These are phyloP conservation scores for Gambusia holbrooki DNA, from an alignment of 2,113 vertebrate genomes.

Conservation along the genomic window DNA sequence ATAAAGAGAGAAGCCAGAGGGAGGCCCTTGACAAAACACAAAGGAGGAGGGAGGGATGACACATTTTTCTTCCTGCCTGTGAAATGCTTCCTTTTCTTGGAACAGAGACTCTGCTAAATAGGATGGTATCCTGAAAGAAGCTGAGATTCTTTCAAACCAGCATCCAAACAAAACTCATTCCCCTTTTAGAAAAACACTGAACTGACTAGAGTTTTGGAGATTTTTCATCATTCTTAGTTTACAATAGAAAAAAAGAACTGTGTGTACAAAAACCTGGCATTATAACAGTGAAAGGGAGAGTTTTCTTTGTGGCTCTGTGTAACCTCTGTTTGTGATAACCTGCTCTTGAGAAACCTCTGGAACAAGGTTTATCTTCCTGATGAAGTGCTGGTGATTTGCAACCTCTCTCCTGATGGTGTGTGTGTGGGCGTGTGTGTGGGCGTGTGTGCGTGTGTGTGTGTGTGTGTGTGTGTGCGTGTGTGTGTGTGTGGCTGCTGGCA, in stretches of 20 bases:
- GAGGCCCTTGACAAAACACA: slow-evolving; percentile 36
- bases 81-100: slow-evolving; percentile 45
- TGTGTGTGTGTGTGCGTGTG: too few species aligned
- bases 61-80: slow-evolving; percentile 59
- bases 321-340: background rate
- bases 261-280: background rate
- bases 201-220: slow-evolving; percentile 3
- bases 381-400: background rate
- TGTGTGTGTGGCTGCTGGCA: too few species aligned
- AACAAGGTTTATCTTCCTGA: background rate
- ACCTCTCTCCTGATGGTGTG: background rate
- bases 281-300: background rate
- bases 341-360: background rate
- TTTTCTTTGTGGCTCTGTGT: background rate
- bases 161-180: slow-evolving; percentile 52
- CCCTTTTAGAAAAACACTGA: slow-evolving; percentile 11
- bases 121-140: slow-evolving; percentile 21
- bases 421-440: background rate
- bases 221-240: slow-evolving; percentile 19
- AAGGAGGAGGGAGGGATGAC: slow-evolving; percentile 37
- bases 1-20: slow-evolving; percentile 20
- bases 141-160: slow-evolving; percentile 17
- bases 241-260: slow-evolving; percentile 1
- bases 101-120: slow-evolving; percentile 1
- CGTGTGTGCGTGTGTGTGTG: too few species aligned